Evolutionary conservation across 2,113 vertebrate genomes (phyloP).

Genomic region (Lamprotornis superbus): DNA sequence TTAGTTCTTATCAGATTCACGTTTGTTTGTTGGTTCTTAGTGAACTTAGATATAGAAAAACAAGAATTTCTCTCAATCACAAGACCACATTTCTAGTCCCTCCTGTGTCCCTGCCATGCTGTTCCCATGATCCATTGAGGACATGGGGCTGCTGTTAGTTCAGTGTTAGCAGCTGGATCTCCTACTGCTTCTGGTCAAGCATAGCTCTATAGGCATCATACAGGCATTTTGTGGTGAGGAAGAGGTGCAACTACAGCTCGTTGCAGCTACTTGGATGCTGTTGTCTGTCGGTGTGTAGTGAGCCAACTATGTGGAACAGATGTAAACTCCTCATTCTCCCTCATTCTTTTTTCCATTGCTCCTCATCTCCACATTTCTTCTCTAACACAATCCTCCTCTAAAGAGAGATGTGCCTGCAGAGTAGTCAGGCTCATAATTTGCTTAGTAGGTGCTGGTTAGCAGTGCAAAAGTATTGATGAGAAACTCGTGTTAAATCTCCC

Average conservation of each 20-base stretch:
- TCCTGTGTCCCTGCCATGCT: not conserved
- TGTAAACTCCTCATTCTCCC: not conserved
- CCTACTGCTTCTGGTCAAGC: not conserved
- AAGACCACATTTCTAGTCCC: not conserved
- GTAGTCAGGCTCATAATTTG: not conserved
- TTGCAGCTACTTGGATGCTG: not conserved
- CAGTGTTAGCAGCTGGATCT: not conserved
- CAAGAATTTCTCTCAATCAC: not conserved
- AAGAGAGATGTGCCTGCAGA: not conserved
- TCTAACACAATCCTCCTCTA: not conserved
- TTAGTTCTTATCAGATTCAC: not conserved
- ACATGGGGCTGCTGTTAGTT: not conserved
- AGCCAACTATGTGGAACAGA: not conserved
- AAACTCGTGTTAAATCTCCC: not conserved
- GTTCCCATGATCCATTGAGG: not conserved
- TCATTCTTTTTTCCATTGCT: not conserved
- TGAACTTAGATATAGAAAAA: not conserved
- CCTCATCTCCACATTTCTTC: not conserved
- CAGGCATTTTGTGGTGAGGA: not conserved
- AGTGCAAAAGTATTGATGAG: not conserved
- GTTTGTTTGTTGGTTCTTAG: not conserved
- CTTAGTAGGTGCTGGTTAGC: not conserved
- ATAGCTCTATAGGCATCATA: not conserved
- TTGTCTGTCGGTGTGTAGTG: not conserved
- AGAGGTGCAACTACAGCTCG: not conserved